Evolutionary conservation across 2,113 vertebrate species (phyloP).

Genomic region (Gymnobelideus leadbeateri): DNA sequence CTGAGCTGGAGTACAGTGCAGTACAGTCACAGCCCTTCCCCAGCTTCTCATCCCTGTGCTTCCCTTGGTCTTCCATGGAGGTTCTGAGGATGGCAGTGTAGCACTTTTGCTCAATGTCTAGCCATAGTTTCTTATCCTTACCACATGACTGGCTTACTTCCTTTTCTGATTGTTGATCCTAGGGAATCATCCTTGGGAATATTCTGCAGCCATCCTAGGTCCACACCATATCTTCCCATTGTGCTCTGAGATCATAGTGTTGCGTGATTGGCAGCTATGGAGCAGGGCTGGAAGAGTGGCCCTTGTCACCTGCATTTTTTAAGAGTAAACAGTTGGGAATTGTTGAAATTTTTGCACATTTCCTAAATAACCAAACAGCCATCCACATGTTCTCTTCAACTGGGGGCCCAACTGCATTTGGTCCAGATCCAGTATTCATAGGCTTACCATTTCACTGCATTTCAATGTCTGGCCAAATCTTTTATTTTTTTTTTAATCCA

Average conservation of each 20-base stretch:
- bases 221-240: background rate
- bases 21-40: background rate
- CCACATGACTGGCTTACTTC: background rate
- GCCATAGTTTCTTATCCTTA: background rate
- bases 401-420: background rate
- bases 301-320: background rate
- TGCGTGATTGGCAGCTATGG: background rate
- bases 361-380: background rate
- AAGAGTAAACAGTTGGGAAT: background rate
- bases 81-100: background rate
- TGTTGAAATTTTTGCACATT: background rate
- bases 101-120: background rate
- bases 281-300: background rate
- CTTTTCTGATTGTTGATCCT: background rate
- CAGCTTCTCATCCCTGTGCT: background rate
- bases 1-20: background rate
- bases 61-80: background rate
- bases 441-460: background rate
- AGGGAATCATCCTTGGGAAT: background rate
- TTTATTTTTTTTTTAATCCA: background rate
- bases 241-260: background rate
- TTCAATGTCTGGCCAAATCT: background rate
- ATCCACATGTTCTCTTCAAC: background rate
- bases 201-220: background rate
- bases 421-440: background rate